A percentile compares a stretch with the other conserved stretches of the same genome.
Conservation (phyloP, 1,140 invertebrate genomes). For the Drosophila ercepeae region DNA sequence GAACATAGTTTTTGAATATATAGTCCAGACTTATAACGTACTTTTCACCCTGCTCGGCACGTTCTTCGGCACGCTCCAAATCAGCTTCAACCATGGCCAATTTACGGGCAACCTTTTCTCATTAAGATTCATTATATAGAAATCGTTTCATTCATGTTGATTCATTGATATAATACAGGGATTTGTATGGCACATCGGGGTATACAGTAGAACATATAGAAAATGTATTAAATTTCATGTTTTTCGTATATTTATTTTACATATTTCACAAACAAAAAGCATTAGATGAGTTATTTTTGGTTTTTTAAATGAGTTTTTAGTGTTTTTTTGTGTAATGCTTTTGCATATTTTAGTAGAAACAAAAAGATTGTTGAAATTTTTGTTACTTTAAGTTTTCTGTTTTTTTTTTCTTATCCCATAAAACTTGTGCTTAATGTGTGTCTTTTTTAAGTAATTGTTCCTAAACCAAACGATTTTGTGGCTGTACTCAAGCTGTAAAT, state of each 20-base stretch:
- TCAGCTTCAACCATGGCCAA: slow-evolving; percentile 99
- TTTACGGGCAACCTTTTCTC: slow-evolving; percentile 99
- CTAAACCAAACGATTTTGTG: slow-evolving; percentile 9
- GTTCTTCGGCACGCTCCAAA: slow-evolving; percentile 99
- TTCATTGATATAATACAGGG: slow-evolving; percentile 41
- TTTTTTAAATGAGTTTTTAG: slow-evolving; percentile 3
- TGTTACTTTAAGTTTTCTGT: slow-evolving; percentile 17
- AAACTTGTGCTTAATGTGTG: slow-evolving; percentile 46
- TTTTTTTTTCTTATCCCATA: slow-evolving; percentile 7
- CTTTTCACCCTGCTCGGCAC: slow-evolving; percentile 99
- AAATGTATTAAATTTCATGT: slow-evolving; percentile 63
- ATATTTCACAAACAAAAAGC: slow-evolving; percentile 25
- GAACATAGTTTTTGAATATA: too few species aligned
- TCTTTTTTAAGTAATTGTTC: not conserved
- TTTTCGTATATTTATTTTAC: slow-evolving; percentile 8
- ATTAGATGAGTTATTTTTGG: slow-evolving; percentile 9
- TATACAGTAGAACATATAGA: slow-evolving; percentile 58
- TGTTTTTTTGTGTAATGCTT: slow-evolving; percentile 5
- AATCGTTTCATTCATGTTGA: slow-evolving; percentile 52
- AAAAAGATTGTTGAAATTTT: slow-evolving; percentile 24
- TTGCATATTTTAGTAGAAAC: slow-evolving; percentile 37
- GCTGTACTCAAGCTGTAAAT: not conserved
- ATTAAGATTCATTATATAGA: slow-evolving; percentile 36
- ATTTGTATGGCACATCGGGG: slow-evolving; percentile 29
- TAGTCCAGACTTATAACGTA: slow-evolving; percentile 87